Percentiles rank a stretch among this genome's conserved stretches.
Evolutionary conservation across 2,113 vertebrate species (phyloP).

Genomic region (Brachyistius frenatus): DNA sequence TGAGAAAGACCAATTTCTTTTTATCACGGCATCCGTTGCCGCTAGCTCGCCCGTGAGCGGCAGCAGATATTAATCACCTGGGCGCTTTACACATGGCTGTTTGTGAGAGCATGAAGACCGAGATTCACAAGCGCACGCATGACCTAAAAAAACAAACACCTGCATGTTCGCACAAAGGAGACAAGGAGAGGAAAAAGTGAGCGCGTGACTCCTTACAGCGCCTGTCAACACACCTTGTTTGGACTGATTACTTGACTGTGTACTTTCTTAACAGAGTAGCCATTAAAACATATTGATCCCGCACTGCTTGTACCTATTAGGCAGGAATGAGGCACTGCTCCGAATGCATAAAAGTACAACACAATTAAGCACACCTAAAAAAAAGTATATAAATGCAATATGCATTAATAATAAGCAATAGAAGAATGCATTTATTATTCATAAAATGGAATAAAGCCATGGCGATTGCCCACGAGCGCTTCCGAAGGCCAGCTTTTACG

Average conservation of each 20-base stretch:
- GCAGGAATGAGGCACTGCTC: conserved; percentile 9
- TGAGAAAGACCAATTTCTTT: conserved; percentile 46
- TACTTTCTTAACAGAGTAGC: conserved; percentile 35
- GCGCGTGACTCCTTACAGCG: background rate
- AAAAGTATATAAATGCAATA: conserved; percentile 26
- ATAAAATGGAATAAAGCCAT: conserved; percentile 33
- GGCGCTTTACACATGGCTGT: conserved; percentile 21
- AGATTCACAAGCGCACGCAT: conserved; percentile 17
- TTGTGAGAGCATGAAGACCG: conserved; percentile 11
- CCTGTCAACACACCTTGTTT: conserved; percentile 40
- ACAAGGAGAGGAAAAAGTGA: background rate
- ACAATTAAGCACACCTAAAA: conserved; percentile 26
- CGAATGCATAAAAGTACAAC: conserved; percentile 5
- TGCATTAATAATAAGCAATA: conserved; percentile 60
- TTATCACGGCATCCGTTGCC: conserved; percentile 12
- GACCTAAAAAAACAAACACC: conserved; percentile 32
- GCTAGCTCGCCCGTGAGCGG: background rate
- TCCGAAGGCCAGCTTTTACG: conserved; percentile 38
- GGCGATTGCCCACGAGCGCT: conserved; percentile 14
- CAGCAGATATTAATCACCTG: conserved; percentile 52
- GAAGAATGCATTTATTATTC: conserved; percentile 64
- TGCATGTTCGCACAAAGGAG: conserved; percentile 1
- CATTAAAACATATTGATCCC: conserved; percentile 46
- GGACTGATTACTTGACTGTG: conserved; percentile 47
- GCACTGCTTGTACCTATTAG: conserved; percentile 19